phyloP scores from a whole-genome alignment of 2,888 invertebrate genomes.

The Pristionchus exspectatus region DNA sequence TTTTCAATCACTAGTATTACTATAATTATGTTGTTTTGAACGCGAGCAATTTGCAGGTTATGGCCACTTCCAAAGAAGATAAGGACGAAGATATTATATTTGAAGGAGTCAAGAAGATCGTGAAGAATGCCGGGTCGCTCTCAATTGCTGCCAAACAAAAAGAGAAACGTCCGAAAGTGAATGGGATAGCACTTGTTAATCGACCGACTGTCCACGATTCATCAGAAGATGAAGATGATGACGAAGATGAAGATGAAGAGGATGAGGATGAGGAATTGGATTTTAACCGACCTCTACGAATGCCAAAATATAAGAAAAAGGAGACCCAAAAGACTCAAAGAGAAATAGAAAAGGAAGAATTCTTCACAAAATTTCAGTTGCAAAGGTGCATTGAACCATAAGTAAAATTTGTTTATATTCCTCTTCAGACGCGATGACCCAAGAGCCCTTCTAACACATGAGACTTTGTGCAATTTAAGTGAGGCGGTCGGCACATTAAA shows the following conservation, averaged over 20 bases:
- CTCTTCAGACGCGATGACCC: conserved; percentile 39
- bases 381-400: not conserved
- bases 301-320: not conserved
- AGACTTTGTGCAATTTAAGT: conserved; percentile 21
- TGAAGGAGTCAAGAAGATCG: conserved; percentile 3
- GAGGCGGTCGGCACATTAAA: not conserved
- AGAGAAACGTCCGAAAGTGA: not conserved
- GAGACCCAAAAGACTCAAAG: not conserved
- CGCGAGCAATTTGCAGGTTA: not conserved
- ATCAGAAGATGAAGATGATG: not conserved
- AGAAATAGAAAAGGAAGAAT: not conserved
- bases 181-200: not conserved
- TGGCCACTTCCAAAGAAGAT: not conserved
- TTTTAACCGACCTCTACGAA: not conserved
- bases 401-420: not conserved
- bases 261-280: not conserved
- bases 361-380: not conserved
- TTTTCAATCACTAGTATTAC: too few relatives aligned
- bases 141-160: not conserved
- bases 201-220: not conserved
- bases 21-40: not conserved
- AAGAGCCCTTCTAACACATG: not conserved
- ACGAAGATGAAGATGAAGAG: not conserved
- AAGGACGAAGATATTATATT: conserved; percentile 38
- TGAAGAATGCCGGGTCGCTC: not conserved